Percentiles rank a stretch among this genome's conserved stretches.
phyloP scores from a whole-genome alignment of 2,888 invertebrate species.

The Dasypolia templi region DNA sequence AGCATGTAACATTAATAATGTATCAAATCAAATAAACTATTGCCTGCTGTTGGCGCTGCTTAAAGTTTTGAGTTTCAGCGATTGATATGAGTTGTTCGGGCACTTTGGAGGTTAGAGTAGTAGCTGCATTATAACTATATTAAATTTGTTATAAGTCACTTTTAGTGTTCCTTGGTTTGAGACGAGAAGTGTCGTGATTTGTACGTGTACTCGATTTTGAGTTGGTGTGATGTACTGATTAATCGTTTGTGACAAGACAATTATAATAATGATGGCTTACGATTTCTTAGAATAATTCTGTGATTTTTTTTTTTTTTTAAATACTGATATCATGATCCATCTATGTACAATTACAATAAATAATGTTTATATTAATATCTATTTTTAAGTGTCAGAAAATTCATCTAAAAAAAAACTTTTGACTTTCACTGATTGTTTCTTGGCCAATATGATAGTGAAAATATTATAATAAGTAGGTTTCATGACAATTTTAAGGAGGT shows the following conservation, averaged over 20 bases:
- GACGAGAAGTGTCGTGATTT: background rate
- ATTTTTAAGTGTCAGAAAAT: background rate
- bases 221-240: background rate
- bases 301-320: too few relatives aligned
- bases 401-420: background rate
- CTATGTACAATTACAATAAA: too few relatives aligned
- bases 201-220: slow-evolving; percentile 1
- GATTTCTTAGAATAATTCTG: background rate
- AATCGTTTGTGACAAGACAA: background rate
- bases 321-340: too few relatives aligned
- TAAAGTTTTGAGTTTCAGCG: slow-evolving; percentile 57
- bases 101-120: slow-evolving; percentile 40
- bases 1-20: slow-evolving; percentile 64
- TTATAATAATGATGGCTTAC: background rate
- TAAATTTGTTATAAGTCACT: slow-evolving; percentile 1
- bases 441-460: background rate
- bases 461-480: background rate
- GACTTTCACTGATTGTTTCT: too few relatives aligned
- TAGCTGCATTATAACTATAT: slow-evolving; percentile 21
- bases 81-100: slow-evolving; percentile 64
- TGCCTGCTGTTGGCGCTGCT: slow-evolving; percentile 47
- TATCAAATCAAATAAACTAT: slow-evolving; percentile 68
- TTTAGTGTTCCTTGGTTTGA: slow-evolving; percentile 1
- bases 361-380: background rate
- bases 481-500: background rate